phyloP scores from a whole-genome alignment of 2,113 vertebrate genomes.

The Ahaetulla prasina region DNA sequence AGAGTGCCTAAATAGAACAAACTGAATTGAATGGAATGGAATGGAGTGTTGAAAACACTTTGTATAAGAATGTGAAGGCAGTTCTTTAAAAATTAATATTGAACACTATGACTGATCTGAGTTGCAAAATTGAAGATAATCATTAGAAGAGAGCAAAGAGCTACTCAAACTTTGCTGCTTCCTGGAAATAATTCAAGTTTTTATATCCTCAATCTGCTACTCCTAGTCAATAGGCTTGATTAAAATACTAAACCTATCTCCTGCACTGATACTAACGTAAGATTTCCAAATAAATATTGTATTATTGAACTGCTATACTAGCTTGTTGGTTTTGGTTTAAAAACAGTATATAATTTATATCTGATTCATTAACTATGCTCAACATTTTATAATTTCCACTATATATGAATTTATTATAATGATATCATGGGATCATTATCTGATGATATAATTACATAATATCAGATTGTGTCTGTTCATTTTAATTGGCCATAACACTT shows the following conservation, averaged over 20 bases:
- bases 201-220: not conserved
- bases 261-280: not conserved
- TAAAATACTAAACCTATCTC: not conserved
- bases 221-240: not conserved
- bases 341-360: not conserved
- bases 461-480: not conserved
- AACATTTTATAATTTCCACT: constrained; percentile 7
- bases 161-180: not conserved
- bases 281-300: not conserved
- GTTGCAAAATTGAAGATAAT: not conserved
- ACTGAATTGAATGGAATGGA: not conserved
- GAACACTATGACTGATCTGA: not conserved
- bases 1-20: not conserved
- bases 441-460: not conserved
- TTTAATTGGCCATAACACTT: not conserved
- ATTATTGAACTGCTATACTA: not conserved
- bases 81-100: not conserved
- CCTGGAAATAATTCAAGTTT: not conserved
- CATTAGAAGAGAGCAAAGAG: not conserved
- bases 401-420: constrained; percentile 20
- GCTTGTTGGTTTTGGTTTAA: not conserved
- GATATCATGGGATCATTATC: not conserved
- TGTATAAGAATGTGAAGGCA: not conserved
- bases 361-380: constrained; percentile 12
- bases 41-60: not conserved